phyloP scores from a whole-genome alignment of 1,140 invertebrate genomes.

The Drosophila kurseongensis region DNA sequence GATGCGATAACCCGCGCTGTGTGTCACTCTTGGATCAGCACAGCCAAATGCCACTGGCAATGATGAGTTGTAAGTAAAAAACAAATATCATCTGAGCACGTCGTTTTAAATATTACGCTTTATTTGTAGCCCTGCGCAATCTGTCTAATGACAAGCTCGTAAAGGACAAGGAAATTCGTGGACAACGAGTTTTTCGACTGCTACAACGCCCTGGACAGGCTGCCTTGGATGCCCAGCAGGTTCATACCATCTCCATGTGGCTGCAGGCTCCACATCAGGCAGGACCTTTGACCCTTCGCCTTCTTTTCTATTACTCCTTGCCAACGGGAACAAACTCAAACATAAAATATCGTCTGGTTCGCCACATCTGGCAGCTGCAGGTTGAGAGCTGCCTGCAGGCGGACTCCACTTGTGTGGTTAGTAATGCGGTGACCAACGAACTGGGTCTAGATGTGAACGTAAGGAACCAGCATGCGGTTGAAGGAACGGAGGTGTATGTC shows the following conservation, averaged over 20 bases:
- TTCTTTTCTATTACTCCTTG: slow-evolving; percentile 91
- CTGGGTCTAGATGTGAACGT: slow-evolving; percentile 88
- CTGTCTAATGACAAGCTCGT: slow-evolving; percentile 81
- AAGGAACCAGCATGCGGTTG: slow-evolving; percentile 89
- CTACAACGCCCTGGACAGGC: slow-evolving; percentile 79
- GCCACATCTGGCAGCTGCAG: slow-evolving; percentile 89
- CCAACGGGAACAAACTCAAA: slow-evolving; percentile 80
- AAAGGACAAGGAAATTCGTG: slow-evolving; percentile 85
- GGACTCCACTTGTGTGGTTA: slow-evolving; percentile 85
- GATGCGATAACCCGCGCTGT: slow-evolving; percentile 86
- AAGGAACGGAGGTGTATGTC: slow-evolving; percentile 86
- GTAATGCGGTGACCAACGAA: slow-evolving; percentile 85
- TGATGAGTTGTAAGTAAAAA: slow-evolving; percentile 78
- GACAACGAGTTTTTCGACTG: slow-evolving; percentile 86
- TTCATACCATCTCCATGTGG: slow-evolving; percentile 88
- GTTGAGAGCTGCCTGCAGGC: slow-evolving; percentile 89
- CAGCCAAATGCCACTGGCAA: slow-evolving; percentile 60
- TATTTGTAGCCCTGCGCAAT: slow-evolving; percentile 62
- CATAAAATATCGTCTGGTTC: slow-evolving; percentile 88
- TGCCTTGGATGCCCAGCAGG: slow-evolving; percentile 86
- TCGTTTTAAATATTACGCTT: not conserved
- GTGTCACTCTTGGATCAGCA: slow-evolving; percentile 86
- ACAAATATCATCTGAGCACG: not conserved
- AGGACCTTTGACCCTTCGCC: slow-evolving; percentile 87
- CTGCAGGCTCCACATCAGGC: slow-evolving; percentile 88